phyloP scores from a whole-genome alignment of 2,888 invertebrate species.

The Mimachlamys varia region DNA sequence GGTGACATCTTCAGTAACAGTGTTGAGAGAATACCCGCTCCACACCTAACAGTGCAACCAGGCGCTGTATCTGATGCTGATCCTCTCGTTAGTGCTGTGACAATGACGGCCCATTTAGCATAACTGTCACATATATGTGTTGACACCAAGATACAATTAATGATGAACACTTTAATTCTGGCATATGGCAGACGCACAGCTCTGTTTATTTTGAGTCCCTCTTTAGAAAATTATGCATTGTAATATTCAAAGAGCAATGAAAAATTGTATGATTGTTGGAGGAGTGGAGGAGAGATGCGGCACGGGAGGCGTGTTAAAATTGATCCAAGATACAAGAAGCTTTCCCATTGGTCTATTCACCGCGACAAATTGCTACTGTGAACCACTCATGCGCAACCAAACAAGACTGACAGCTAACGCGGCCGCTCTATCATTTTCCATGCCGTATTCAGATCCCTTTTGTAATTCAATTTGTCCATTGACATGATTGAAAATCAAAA shows the following conservation, averaged over 20 bases:
- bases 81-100: background rate
- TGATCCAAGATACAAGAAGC: background rate
- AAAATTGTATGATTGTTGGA: constrained; percentile 31
- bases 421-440: background rate
- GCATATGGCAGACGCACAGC: constrained; percentile 10
- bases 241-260: constrained; percentile 34
- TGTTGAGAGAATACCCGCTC: background rate
- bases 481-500: background rate
- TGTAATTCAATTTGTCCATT: constrained; percentile 19
- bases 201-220: constrained; percentile 2
- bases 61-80: constrained; percentile 9
- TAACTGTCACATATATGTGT: constrained; percentile 27
- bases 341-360: background rate
- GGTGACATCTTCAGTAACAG: background rate
- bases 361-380: constrained; percentile 9
- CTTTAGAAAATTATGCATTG: constrained; percentile 31
- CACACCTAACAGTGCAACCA: background rate
- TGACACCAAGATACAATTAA: background rate
- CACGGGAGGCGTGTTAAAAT: background rate
- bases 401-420: background rate
- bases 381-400: constrained; percentile 7
- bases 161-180: constrained; percentile 34
- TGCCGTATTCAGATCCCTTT: background rate
- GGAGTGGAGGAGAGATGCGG: background rate
- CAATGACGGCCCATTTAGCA: constrained; percentile 28